Evolutionary conservation across 2,888 invertebrate species (phyloP).

Genomic region (Scrobipalpa atriplicella): DNA sequence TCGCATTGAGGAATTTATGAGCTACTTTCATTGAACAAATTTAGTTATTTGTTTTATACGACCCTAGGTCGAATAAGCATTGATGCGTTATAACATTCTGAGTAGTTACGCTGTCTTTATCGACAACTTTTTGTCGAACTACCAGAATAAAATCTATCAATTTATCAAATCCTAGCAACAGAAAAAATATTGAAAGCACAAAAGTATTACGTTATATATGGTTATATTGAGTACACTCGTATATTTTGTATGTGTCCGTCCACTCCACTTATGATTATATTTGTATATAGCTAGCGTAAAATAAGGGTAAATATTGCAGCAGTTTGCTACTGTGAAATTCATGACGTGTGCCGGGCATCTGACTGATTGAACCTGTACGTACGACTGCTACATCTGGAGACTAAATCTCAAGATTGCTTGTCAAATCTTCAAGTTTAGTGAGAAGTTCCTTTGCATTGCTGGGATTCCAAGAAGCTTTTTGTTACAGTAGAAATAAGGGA

Average conservation of each 20-base stretch:
- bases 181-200: no score
- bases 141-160: no score
- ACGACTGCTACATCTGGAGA: slow-evolving; percentile 38
- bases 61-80: background rate
- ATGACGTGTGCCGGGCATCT: slow-evolving; percentile 56
- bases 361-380: slow-evolving; percentile 69
- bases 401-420: slow-evolving; percentile 6
- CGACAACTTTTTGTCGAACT: no score
- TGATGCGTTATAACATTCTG: no score
- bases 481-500: no score
- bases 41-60: background rate
- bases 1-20: slow-evolving; percentile 42
- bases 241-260: slow-evolving; percentile 21
- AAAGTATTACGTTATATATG: no score
- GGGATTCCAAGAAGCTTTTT: background rate
- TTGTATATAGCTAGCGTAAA: slow-evolving; percentile 24
- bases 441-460: background rate
- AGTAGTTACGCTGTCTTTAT: no score
- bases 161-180: no score
- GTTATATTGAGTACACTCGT: background rate
- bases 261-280: background rate
- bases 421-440: background rate
- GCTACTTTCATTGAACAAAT: background rate
- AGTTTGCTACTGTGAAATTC: slow-evolving; percentile 66
- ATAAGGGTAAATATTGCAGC: slow-evolving; percentile 59